These are phyloP conservation scores for Coilia nasus DNA, from an alignment of 2,797 vertebrate genomes.

Conservation along the genomic window DNA sequence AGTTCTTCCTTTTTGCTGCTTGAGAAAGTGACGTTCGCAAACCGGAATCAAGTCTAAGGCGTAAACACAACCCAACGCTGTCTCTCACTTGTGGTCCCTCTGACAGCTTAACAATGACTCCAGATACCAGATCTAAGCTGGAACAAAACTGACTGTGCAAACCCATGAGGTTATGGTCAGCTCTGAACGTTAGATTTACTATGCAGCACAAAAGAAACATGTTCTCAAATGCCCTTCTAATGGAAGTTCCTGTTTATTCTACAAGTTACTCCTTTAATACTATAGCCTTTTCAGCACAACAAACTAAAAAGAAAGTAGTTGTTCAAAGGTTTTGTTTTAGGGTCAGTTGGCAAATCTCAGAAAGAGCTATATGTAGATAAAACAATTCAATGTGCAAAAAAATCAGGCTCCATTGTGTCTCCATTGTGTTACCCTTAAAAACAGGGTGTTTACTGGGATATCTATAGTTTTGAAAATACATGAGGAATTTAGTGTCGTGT, in stretches of 20 bases:
- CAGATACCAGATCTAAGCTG: background rate
- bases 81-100: background rate
- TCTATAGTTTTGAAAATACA: background rate
- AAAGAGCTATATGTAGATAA: background rate
- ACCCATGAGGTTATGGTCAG: background rate
- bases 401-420: background rate
- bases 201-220: background rate
- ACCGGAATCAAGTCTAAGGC: background rate
- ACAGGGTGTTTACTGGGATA: background rate
- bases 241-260: constrained; percentile 17
- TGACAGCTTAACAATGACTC: constrained; percentile 4
- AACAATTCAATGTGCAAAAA: background rate
- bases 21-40: background rate
- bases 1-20: background rate
- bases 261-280: background rate
- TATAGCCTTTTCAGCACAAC: background rate
- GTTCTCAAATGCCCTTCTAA: background rate
- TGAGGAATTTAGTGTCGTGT: background rate
- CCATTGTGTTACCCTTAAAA: background rate
- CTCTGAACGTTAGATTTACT: constrained; percentile 3
- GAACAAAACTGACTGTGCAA: background rate
- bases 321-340: background rate
- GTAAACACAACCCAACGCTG: background rate
- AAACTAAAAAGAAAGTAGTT: background rate
- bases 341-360: no score